Base-by-base conservation (phyloP, 2,113 vertebrate species). In the Abramis brama region DNA sequence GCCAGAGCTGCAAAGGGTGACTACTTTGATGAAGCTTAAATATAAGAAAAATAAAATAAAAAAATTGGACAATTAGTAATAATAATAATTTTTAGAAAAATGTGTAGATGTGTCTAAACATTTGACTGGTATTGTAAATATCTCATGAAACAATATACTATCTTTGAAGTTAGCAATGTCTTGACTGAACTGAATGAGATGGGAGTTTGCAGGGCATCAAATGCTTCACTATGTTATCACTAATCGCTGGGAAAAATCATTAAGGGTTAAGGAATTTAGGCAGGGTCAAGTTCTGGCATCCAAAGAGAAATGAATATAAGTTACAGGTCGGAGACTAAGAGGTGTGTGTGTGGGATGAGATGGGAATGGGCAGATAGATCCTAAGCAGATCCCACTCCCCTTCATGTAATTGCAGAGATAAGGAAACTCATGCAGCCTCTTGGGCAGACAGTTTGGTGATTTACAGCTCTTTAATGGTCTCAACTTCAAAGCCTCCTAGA, bases 401-500 rank as follows among this genome's bases (percentile, higher is more conserved):
- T 87, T 87, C 86, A 85, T 92, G 89, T 93, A 94, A 93, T 94
- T 94, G 92, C 92, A 90, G 85, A 93, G 93, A 95, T 94, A 93
- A 93, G 90, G 90, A 88, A 92, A 90, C 91, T 92, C 91, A 92
- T 87, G 90, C 91, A 92, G 91, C 86, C 91, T 89, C 92, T 90
- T 90, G 86, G 73, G 85, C 87, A 90, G 91, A 92, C 91, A 90
- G 91, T 90, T 91, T 86, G 82, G 86, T 91, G 93, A 94, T 94
- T 92, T 92, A 92, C 85, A 89, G 89, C 89, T 89, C 88, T 91
- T 93, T 92, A 94, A 93, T 92, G 92, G 89, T 90, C 90, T 79
- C 78, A 86, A 88, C 92, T 91, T 91, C 90, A 90, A 93, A 94
- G 87, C 88, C 88, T 89, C 70, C 79, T 55, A 55, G 47, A 25